phyloP scores from a whole-genome alignment of 2,888 invertebrate species.

The Apamea anceps region DNA sequence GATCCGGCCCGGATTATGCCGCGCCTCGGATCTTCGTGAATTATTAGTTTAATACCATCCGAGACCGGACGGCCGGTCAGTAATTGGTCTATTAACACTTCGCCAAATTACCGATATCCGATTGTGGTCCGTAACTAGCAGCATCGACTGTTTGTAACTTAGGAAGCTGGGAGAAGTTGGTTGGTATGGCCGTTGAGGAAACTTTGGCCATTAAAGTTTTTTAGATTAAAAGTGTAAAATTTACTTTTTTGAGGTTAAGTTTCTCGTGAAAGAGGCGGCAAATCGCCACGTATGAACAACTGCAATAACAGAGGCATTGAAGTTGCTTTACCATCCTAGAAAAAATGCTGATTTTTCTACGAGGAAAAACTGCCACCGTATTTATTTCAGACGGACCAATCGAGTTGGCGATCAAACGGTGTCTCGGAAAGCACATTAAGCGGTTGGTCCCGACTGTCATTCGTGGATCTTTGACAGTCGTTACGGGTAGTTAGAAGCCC shows the following conservation, averaged over 20 bases:
- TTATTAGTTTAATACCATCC: slow-evolving; percentile 65
- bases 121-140: slow-evolving; percentile 45
- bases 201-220: slow-evolving; percentile 12
- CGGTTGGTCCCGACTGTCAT: too few relatives aligned
- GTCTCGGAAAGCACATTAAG: too few relatives aligned
- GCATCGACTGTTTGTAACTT: slow-evolving; percentile 34
- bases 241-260: background rate
- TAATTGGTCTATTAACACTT: slow-evolving; percentile 70
- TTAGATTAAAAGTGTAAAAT: background rate
- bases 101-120: slow-evolving; percentile 68
- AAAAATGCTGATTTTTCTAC: background rate
- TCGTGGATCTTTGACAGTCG: too few relatives aligned
- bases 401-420: background rate
- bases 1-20: slow-evolving; percentile 52
- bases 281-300: background rate
- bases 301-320: background rate
- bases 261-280: background rate
- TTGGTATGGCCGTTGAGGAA: background rate
- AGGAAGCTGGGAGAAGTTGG: background rate
- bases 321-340: background rate
- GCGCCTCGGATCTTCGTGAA: slow-evolving; percentile 52
- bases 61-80: slow-evolving; percentile 39
- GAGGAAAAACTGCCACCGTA: too few relatives aligned
- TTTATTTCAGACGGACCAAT: background rate
- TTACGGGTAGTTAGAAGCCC: too few relatives aligned